A percentile compares a stretch with the other conserved stretches of the same genome.
Conservation (phyloP, 2,797 vertebrate genomes). For the Bufotes viridis region DNA sequence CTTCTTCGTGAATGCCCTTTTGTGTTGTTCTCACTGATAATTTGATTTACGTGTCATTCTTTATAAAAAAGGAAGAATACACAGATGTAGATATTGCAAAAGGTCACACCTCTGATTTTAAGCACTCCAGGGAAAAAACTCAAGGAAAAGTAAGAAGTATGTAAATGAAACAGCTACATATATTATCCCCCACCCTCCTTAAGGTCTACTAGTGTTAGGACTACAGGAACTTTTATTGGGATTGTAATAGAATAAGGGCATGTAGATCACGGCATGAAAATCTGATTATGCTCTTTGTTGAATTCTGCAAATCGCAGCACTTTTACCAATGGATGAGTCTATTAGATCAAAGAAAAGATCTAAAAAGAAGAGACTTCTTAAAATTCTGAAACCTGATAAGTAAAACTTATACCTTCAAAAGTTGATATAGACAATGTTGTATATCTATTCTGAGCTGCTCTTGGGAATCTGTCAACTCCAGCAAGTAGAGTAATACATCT, state of each 20-base stretch:
- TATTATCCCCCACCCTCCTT: conserved; percentile 60
- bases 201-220: conserved; percentile 84
- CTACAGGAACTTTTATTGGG: conserved; percentile 93
- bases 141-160: conserved; percentile 83
- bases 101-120: conserved; percentile 20
- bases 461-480: not conserved
- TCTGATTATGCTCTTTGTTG: conserved; percentile 97
- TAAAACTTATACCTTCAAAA: not conserved
- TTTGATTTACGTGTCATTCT: not conserved
- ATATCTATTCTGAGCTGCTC: not conserved
- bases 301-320: conserved; percentile 93
- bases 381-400: conserved; percentile 67
- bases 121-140: conserved; percentile 84
- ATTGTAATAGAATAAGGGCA: conserved; percentile 97
- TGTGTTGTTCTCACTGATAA: not conserved
- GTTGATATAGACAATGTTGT: not conserved
- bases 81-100: not conserved
- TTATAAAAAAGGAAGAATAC: not conserved
- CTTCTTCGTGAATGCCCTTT: not conserved
- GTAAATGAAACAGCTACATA: conserved; percentile 88
- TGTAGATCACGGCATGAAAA: conserved; percentile 89
- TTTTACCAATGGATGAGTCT: conserved; percentile 94
- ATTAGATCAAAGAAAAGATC: conserved; percentile 94
- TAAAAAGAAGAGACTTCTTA: conserved; percentile 83
- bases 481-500: no score